Base-by-base conservation (phyloP, 2,888 invertebrate species). In the Drosophila mulleri region DNA sequence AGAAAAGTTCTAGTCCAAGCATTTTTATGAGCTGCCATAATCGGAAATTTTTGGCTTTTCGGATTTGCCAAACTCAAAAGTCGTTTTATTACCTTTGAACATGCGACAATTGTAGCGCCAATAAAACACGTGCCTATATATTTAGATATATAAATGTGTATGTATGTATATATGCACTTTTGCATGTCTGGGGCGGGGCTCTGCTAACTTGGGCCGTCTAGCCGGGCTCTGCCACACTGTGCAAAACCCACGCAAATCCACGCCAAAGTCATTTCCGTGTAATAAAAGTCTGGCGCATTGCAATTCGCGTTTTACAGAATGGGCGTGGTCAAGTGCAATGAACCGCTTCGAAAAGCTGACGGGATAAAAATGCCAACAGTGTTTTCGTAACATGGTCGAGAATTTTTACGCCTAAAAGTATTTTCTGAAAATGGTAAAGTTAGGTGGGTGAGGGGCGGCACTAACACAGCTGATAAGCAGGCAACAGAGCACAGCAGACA, bases 261-360 rank as follows among this genome's bases (percentile, higher is more conserved):
- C 67, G 66, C 57, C 67, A 58, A 60, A 72, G 71, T 71, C 82
- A 86, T 83, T 83, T 86, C 87, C 83, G 79, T 73, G 71, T 72
- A 85, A 88, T 88, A 88, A 85, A 77, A 83, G 72, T 77, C 75
- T 75, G 75, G 75, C 75, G 78, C 78, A 73, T 72, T 75, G 87
- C 80, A 78, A 82, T 75, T 79, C 70, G 53, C 80, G 69, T 74
- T 57, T 59, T n/a, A 14, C 50, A 20, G 32, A 64, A 47, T 66
- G 44, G 62, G 59, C 59, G 59, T 48, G 18, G 32, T 23, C 26
- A 39, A 70, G 86, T 80, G 83, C 88, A 85, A 80, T 83, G 88
- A 85, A 88, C 88, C 70, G 68, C 32, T 57, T n/a, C 47, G 16
- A 57, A 64, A 53, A 61, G 44, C 18, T 23, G 50, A 20, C 26